Evolutionary conservation across 2,888 invertebrate species (phyloP), one percentile per base, ranked within the genome.

Genomic region (Ochlodes sylvanus): DNA sequence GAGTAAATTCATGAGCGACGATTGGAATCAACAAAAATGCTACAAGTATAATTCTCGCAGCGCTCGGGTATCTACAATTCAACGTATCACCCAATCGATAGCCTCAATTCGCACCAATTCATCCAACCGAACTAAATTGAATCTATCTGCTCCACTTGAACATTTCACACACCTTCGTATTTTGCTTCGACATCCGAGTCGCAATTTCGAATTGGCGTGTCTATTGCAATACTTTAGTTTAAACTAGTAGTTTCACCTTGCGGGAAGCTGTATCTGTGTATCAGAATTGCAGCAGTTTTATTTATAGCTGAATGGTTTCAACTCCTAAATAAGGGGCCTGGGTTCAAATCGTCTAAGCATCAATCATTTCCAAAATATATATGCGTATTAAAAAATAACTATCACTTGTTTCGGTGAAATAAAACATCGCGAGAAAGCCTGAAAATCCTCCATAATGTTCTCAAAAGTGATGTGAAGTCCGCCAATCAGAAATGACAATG

Each of bases 101-200:
- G 41, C 50, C 61, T 62, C 52, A 42, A 60, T 70, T 68, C 65
- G 38, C 10, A 38, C 42, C n/a, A 58, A 65, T 58, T 47, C 66
- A 56, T 44, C 56, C 69, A 64, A 41, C 57, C 60, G 69, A 66
- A 63, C 66, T 62, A 71, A 74, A 74, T 73, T 71, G 69, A 71
- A 70, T 68, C 66, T 52, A 58, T 52, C 67, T 60, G 67, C 44
- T 68, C 68, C 69, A 72, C 68, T 73, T 71, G 57, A 47, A 70
- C 71, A 56, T 70, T 72, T 68, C 71, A 69, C 54, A 42, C 27
- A 54, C 50, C 19, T 19, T 27, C 27, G 58, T 32, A 58, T 65
- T 62, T 63, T 47, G 38, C 52, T 38, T 62, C 21, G 14, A 41
- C 19, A 50, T 50, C 71, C 64, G 70, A 69, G 69, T 65, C 64